Base-by-base conservation (phyloP, 2,797 vertebrate species). In the Lutra lutra region DNA sequence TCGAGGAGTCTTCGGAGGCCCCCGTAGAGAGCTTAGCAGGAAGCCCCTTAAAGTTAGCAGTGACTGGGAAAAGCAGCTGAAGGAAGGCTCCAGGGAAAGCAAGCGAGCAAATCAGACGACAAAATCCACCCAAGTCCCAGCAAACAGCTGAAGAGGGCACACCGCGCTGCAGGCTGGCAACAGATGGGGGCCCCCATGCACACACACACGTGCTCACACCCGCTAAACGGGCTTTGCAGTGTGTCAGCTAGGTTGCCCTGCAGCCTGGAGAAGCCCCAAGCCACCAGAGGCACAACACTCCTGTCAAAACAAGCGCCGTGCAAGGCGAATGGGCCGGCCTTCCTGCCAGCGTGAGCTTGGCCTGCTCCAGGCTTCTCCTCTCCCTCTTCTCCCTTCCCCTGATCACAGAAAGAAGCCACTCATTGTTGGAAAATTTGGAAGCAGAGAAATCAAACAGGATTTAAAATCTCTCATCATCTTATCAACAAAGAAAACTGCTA, bases 231-330 rank as follows among this genome's bases (percentile, higher is more conserved):
- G 54, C 82, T 32, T 9, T 75, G 38, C 23, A 0, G 12, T 11
- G 48, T 75, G 93, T 83, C 78, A 2, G 27, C 48, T 5, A 84
- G 66, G 93, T 64, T 86, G 91, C 86, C 77, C 17, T n/a, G 79
- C 80, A 27, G 60, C 82, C 80, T 72, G 88, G 93, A 92, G 58
- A 48, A 25, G 2, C 70, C 43, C 79, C 98, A 91, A 15, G 77
- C 72, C 75, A 66, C 72, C 86, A 82, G 93, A 70, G 7, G 4
- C 46, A 3, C 77, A 62, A 15, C 32, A 4, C 21, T 8, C 66
- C 83, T 60, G 86, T 88, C 91, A 92, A 64, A 93, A 86, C 66
- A 35, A 86, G 83, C 84, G 83, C 93, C 7, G 27, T 0, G 2
- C 1, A 1, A 54, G 9, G 25, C 1, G 2, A 62, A 4, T 32